Base-by-base conservation (phyloP, 2,113 vertebrate genomes). In the Aegypius monachus region DNA sequence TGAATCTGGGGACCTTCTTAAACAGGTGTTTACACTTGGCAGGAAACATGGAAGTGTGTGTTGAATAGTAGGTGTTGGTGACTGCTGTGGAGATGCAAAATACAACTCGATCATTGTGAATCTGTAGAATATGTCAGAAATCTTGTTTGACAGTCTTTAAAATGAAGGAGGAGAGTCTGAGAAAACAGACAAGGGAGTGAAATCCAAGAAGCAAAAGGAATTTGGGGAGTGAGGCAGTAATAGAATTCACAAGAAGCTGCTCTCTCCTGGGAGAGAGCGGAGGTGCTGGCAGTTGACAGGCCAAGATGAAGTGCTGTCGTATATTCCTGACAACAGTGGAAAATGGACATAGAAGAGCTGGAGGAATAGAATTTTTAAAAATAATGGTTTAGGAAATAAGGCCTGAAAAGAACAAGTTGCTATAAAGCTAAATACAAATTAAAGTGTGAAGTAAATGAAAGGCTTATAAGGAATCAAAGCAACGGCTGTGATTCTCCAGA, bases 71-170 rank as follows among this genome's bases (percentile, higher is more conserved):
- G 45, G 38, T 78, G 77, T 23, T 81, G 29, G 56, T 86, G 58
- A 34, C 18, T 59, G 52, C 63, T 88, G 25, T 34, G 63, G 40
- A 85, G 43, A 45, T 89, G 58, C 27, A 80, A 95, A 95, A 88
- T 61, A 21, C 31, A 67, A 17, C 62, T 85, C 0, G 0, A 22
- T 95, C 45, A 34, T 36, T 94, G 52, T 11, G 73, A 59, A 71
- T 87, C 80, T 90, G 62, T 61, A 38, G 48, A 77, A n/a, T 80
- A 32, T 65, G 31, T 84, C 81, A 95, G n/a, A 95, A 95, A 95
- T 86, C 65, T 94, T 95, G 42, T 90, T 48, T 93, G 50, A 56
- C 18, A 52, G 18, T 17, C 70, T 58, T 70, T 92, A 81, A 95
- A 95, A 91, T 26, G 52, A 81, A 93, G 38, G n/a, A 81, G 42